Percentiles rank a stretch among this genome's conserved stretches.
Conservation (phyloP, 1,140 invertebrate species). For the Drosophila ironensis region DNA sequence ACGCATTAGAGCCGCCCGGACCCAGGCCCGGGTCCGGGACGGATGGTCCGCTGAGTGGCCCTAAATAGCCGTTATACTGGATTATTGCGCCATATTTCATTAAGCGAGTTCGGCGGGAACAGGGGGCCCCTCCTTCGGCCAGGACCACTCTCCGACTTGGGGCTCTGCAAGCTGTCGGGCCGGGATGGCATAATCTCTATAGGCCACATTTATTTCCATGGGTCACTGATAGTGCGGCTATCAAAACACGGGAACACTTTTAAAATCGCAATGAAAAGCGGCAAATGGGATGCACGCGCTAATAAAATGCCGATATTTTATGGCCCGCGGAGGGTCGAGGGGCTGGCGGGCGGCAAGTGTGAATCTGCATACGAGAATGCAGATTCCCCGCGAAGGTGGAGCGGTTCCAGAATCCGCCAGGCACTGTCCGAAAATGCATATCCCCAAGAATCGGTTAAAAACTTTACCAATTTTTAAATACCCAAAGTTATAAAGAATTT, state of each 20-base stretch:
- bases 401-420: not conserved
- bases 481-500: not conserved
- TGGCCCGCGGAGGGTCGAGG: slow-evolving; percentile 36
- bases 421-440: not conserved
- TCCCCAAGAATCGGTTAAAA: not conserved
- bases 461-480: not conserved
- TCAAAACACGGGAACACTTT: slow-evolving; percentile 82
- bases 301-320: slow-evolving; percentile 81
- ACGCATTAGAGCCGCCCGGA: slow-evolving; percentile 54
- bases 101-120: slow-evolving; percentile 33
- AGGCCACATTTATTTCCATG: slow-evolving; percentile 82
- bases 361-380: slow-evolving; percentile 66
- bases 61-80: slow-evolving; percentile 77
- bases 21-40: not conserved
- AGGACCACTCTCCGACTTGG: not conserved
- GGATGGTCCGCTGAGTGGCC: slow-evolving; percentile 46
- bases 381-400: slow-evolving; percentile 19
- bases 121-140: not conserved
- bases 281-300: slow-evolving; percentile 80
- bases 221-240: slow-evolving; percentile 81
- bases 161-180: slow-evolving; percentile 24
- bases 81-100: slow-evolving; percentile 80
- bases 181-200: slow-evolving; percentile 78
- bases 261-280: slow-evolving; percentile 81
- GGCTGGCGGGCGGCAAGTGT: slow-evolving; percentile 54